These are phyloP conservation scores for Saguinus imperator DNA, from an alignment of 2,113 vertebrate species.

Conservation along the genomic window DNA sequence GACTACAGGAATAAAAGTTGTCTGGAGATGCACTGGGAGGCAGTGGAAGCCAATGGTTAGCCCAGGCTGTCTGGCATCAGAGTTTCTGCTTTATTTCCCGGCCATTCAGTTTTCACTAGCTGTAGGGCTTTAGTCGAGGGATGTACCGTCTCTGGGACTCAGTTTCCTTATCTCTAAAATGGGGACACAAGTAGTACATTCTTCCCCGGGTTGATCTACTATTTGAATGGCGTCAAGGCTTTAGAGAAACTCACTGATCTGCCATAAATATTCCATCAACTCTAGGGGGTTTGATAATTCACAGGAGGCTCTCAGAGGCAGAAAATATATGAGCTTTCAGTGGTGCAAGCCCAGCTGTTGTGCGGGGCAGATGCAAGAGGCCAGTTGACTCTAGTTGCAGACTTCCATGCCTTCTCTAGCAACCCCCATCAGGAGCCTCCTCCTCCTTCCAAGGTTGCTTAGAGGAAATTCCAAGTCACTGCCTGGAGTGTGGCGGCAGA, in stretches of 20 bases:
- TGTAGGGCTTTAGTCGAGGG: background rate
- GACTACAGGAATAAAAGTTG: too few species aligned
- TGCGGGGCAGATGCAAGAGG: rapidly evolving
- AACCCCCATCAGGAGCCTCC: background rate
- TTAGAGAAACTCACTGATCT: background rate
- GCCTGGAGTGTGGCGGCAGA: rapidly evolving
- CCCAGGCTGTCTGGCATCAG: background rate
- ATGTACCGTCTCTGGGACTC: background rate
- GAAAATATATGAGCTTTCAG: background rate
- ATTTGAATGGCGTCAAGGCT: background rate
- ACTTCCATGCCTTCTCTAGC: rapidly evolving
- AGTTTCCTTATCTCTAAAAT: background rate
- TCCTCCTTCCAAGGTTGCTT: background rate
- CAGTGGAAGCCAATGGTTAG: too few species aligned
- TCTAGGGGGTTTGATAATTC: background rate
- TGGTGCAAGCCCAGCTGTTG: background rate
- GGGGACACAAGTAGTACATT: rapidly evolving
- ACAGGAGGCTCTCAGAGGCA: background rate
- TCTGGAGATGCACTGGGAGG: rapidly evolving
- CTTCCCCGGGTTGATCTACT: background rate
- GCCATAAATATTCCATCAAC: rapidly evolving
- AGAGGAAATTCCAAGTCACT: background rate
- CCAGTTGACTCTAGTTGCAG: background rate
- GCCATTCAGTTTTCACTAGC: background rate
- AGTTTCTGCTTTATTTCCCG: background rate